Conservation (phyloP, 2,888 invertebrate species). For the Epirrita christyi region DNA sequence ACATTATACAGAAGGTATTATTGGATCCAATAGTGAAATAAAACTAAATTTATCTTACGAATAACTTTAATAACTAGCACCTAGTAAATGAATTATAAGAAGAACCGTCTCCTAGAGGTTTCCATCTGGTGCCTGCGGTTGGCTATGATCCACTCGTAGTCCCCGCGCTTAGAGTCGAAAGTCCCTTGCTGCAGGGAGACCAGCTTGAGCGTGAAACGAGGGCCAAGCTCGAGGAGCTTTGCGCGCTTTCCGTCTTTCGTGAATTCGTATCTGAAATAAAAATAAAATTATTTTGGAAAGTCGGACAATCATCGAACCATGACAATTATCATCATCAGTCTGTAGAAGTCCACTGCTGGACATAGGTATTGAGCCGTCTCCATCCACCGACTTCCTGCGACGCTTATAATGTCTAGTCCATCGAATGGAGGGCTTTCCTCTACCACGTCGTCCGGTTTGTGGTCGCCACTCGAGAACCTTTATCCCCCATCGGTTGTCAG, state of each 20-base stretch:
- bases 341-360: too few species aligned
- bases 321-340: too few species aligned
- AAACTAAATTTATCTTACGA: conserved; percentile 27
- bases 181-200: conserved; percentile 98
- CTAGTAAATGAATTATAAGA: conserved; percentile 87
- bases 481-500: too few species aligned
- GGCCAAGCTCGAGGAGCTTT: conserved; percentile 96
- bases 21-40: too few species aligned
- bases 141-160: conserved; percentile 97
- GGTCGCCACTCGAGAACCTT: too few species aligned
- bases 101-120: conserved; percentile 95
- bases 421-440: too few species aligned
- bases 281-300: not conserved
- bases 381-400: too few species aligned
- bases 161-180: conserved; percentile 98
- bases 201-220: conserved; percentile 97
- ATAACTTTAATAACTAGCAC: conserved; percentile 37
- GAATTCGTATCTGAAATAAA: conserved; percentile 91
- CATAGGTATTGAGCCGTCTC: too few species aligned
- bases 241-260: conserved; percentile 90
- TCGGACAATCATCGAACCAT: too few species aligned
- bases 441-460: too few species aligned
- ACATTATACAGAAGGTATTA: too few species aligned
- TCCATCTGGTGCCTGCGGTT: conserved; percentile 97
- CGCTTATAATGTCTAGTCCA: too few species aligned